These are phyloP conservation scores for Lytechinus pictus DNA, from an alignment of 35 echinoderm and acorn worm genomes.

Conservation along the genomic window DNA sequence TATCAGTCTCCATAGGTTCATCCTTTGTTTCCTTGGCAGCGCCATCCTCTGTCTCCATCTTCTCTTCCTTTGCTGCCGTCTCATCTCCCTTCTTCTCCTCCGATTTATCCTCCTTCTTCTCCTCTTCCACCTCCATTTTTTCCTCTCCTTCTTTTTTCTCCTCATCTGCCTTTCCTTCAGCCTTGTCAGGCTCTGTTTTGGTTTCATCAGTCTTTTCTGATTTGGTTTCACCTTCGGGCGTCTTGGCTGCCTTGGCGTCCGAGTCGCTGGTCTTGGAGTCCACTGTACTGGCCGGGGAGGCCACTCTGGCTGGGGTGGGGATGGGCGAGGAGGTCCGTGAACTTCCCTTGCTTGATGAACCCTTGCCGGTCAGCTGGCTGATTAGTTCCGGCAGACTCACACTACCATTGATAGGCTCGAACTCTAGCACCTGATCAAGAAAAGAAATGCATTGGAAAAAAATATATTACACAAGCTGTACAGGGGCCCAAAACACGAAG, in stretches of 20 bases:
- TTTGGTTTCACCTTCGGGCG: not conserved
- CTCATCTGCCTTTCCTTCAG: constrained; percentile 28
- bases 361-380: constrained; percentile 52
- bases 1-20: not conserved
- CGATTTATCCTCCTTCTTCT: constrained; percentile 43
- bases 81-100: constrained; percentile 46
- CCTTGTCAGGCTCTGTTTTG: constrained; percentile 12
- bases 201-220: not conserved
- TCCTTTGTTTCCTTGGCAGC: constrained; percentile 35
- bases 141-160: constrained; percentile 27
- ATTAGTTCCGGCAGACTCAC: constrained; percentile 88
- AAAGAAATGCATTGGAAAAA: not conserved
- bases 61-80: constrained; percentile 47
- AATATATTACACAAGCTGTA: no score
- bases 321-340: constrained; percentile 86
- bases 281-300: constrained; percentile 40
- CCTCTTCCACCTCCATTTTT: not conserved
- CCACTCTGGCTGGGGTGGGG: constrained; percentile 67
- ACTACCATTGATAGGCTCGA: constrained; percentile 95
- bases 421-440: constrained; percentile 84
- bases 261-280: constrained; percentile 62
- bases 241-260: constrained; percentile 19
- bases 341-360: constrained; percentile 77
- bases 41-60: constrained; percentile 11
- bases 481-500: no score